These are phyloP conservation scores for Clostera curtula DNA, from an alignment of 2,888 invertebrate species.

Conservation along the genomic window DNA sequence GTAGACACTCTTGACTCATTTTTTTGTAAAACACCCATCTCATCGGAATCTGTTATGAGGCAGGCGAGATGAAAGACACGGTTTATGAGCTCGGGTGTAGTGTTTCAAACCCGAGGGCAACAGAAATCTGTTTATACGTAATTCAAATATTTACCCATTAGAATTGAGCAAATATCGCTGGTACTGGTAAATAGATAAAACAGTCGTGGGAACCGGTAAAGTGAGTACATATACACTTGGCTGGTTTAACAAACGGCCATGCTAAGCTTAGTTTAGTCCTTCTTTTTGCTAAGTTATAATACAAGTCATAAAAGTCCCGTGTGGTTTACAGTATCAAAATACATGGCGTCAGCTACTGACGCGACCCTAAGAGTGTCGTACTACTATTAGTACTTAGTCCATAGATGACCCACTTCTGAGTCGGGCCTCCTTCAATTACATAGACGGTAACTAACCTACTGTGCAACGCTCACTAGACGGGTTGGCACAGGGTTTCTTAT, in stretches of 20 bases:
- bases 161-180: constrained; percentile 29
- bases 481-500: no score
- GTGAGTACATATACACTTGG: constrained; percentile 15
- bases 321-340: no score
- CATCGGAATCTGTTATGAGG: constrained; percentile 39
- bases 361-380: no score
- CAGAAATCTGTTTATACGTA: constrained; percentile 47
- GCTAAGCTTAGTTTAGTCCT: neutral
- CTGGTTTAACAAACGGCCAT: constrained; percentile 7
- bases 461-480: no score
- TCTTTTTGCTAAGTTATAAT: no score
- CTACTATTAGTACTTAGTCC: no score
- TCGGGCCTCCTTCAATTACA: no score
- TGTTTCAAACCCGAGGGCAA: constrained; percentile 45
- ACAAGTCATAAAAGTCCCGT: no score
- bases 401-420: no score
- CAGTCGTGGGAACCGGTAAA: constrained; percentile 31
- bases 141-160: constrained; percentile 50
- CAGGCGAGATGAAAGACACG: constrained; percentile 60
- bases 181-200: constrained; percentile 21
- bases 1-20: no score
- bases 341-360: no score
- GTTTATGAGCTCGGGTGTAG: constrained; percentile 54
- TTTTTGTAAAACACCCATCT: constrained; percentile 36
- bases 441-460: no score